Evolutionary conservation across 2,113 vertebrate genomes (phyloP), one percentile per base, ranked within the genome.

Genomic region (Zosterops lateralis): DNA sequence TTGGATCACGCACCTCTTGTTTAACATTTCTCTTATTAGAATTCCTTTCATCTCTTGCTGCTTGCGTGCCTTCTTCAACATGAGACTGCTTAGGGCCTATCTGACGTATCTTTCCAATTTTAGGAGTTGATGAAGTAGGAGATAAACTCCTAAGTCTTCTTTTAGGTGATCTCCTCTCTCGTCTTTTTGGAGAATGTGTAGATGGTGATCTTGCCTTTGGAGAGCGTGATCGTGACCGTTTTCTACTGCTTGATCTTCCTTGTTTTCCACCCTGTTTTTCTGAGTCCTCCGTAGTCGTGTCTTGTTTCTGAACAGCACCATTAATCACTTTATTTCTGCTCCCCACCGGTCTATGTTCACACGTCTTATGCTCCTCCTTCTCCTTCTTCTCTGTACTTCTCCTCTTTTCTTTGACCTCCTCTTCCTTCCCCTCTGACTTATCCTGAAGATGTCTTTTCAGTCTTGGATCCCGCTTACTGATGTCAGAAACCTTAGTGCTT

Each of bases 81-180:
- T 98, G 98, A 81, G 97, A 96, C 78, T 97, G 98, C 78, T 99
- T 98, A 71, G 92, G 95, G 67, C 92, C 98, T 48, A 87, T 97
- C 10, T 93, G 98, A 38, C 98, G 98, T 36, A 96, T 96, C 84
- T 99, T 99, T 26, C 97, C 97, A 3, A 94, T 89, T 96, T 99
- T 99, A 80, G 98, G 97, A 89, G 78, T 10, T 4, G 98, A 96
- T 0, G 98, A 98, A 36, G 98, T 98, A 22, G 98, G 98, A 76
- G 99, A 99, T 78, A 98, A 97, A 95, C 99, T 99, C 82, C 98
- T 96, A 17, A 98, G 96, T 81, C 98, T 91, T 94, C 98, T 97
- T 96, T 99, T 99, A 17, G 99, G 99, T 5, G 99, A 99, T 3
- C 99, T 96, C 34, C 99, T 97, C 21, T 99, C 99, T 95, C 99